Conservation (phyloP, 1,140 invertebrate species). For the Protaetia brevitarsis region DNA sequence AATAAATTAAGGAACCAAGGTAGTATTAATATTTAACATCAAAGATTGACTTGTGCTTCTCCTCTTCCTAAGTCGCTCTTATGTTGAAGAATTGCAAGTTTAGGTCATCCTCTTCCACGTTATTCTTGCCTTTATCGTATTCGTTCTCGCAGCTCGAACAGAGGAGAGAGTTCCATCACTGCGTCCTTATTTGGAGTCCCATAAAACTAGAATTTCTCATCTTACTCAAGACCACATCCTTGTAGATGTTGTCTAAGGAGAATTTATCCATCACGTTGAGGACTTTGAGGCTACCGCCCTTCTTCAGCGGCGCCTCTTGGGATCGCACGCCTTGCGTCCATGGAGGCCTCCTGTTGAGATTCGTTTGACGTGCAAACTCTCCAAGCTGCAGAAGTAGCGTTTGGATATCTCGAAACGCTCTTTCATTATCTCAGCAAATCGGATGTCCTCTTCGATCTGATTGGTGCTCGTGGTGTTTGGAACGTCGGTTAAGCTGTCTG, state of each 20-base stretch:
- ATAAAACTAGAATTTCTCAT: neutral
- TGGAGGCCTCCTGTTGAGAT: neutral
- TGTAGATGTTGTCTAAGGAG: constrained; percentile 8
- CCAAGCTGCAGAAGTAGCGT: neutral
- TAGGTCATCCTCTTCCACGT: constrained; percentile 10
- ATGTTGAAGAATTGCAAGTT: constrained; percentile 11
- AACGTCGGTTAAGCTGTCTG: neutral
- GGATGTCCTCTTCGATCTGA: constrained; percentile 7
- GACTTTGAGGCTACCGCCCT: neutral
- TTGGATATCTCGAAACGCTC: constrained; percentile 10
- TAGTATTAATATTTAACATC: constrained; percentile 13
- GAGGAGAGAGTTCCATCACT: neutral
- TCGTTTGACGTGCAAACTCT: neutral
- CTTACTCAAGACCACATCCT: constrained; percentile 7
- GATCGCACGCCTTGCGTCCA: neutral
- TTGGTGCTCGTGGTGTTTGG: neutral
- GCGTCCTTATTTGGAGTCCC: neutral
- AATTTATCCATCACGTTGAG: neutral
- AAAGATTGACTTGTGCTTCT: constrained; percentile 14
- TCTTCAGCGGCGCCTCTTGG: neutral
- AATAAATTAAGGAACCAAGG: no score
- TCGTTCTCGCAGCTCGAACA: neutral
- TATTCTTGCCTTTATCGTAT: neutral
- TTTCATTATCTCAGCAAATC: neutral
- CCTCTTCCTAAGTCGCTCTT: neutral